Evolutionary conservation across 2,888 invertebrate genomes (phyloP), one percentile per base, ranked within the genome.

Genomic region (Stenodera caucasica): DNA sequence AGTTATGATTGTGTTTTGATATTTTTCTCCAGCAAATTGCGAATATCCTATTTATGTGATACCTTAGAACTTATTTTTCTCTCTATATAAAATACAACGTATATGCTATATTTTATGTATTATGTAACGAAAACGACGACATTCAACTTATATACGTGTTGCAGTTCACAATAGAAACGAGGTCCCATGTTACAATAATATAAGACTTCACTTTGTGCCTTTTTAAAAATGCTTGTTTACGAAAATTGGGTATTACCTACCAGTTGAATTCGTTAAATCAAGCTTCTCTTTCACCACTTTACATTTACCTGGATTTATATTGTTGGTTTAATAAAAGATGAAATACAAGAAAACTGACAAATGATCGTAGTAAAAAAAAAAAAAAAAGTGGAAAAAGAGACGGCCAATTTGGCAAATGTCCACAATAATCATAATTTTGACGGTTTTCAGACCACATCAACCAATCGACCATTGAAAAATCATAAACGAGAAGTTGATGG

Each of bases 1-100:
- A 55, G 53, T 21, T 58, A 60, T 61, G 61, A 64, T 64, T 61
- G 64, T 64, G 64, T 61, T 64, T 64, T 64, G 64, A 61, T 64
- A 64, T 64, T 61, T 64, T 59, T 59, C 59, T 61, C 12, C 12
- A 23, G 61, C 64, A 64, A 63, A 64, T 64, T 64, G 64, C 52
- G 64, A 59, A 61, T 64, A 63, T 64, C 60, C 55, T 57, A 64
- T 64, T 64, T 58, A 58, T 57, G 57, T 52, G 61, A 64, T 64
- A 58, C 64, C 64, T 64, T 64, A 64, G 61, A 64, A 61, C 61
- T 61, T 14, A 29, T 6, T 33, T 45, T 26, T 40, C 18, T 26
- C 9, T 40, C 12, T 35, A 26, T 23, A 14, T 40, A 21, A n/a
- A n/a, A n/a, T n/a, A n/a, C n/a, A n/a, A n/a, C n/a, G n/a, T n/a